Evolutionary conservation across 2,888 invertebrate species (phyloP).

Genomic region (Zaprionus bogoriensis): DNA sequence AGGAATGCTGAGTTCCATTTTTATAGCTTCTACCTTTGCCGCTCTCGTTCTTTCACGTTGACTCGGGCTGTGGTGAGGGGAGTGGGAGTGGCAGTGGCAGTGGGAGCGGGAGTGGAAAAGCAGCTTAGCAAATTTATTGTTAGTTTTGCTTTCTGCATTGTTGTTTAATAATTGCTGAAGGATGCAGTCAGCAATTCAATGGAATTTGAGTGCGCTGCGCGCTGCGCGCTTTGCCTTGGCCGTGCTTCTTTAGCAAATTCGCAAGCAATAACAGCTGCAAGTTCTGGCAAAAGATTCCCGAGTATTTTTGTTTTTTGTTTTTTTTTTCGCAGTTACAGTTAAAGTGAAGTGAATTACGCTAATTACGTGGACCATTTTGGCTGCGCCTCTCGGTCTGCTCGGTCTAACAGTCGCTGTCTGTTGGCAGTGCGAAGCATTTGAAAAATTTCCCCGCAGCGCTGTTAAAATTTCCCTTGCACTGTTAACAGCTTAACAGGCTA

Average conservation of each 20-base stretch:
- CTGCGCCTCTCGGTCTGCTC: background rate
- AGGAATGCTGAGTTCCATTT: background rate
- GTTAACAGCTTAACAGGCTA: background rate
- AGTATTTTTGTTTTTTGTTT: no score
- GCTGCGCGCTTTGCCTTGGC: no score
- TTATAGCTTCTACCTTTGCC: background rate
- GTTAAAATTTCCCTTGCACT: conserved; percentile 46
- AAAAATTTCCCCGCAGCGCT: conserved; percentile 17
- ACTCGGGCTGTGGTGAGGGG: background rate
- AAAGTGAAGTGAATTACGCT: no score
- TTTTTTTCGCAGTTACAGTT: no score
- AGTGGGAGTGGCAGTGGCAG: no score
- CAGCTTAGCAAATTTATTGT: background rate
- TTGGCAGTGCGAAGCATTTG: conserved; percentile 1
- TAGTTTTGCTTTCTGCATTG: background rate
- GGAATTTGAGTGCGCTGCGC: no score
- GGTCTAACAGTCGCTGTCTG: background rate
- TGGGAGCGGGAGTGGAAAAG: background rate
- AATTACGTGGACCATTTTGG: no score
- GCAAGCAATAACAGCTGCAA: no score
- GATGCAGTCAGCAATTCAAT: background rate
- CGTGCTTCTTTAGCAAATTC: no score
- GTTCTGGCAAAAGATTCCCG: no score
- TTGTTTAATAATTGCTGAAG: background rate
- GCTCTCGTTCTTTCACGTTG: background rate